Conservation (phyloP, 1,140 invertebrate genomes). For the Diorhabda carinulata region DNA sequence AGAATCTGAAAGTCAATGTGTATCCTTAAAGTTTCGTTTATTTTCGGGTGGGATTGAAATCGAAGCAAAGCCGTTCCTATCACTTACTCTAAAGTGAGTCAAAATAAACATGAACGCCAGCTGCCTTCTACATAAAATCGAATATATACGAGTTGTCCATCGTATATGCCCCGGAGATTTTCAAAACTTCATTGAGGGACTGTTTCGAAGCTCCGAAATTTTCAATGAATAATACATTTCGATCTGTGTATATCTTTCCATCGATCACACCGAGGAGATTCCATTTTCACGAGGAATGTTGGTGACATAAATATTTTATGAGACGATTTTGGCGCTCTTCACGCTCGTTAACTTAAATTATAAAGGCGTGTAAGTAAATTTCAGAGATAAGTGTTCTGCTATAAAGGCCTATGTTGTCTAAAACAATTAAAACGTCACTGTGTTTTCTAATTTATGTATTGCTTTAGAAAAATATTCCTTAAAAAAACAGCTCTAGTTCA, state of each 20-base stretch:
- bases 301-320: constrained; percentile 1
- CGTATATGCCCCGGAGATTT: neutral
- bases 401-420: neutral
- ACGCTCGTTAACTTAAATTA: constrained; percentile 2
- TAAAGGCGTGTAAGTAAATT: constrained; percentile 1
- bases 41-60: neutral
- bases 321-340: neutral
- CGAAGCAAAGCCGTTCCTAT: neutral
- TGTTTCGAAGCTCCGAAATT: neutral
- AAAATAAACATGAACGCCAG: neutral
- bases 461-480: neutral
- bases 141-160: neutral
- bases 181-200: neutral
- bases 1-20: too few species aligned
- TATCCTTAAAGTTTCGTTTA: neutral
- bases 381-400: neutral
- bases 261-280: neutral
- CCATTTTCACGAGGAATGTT: neutral
- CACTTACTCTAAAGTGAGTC: neutral
- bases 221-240: neutral
- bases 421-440: neutral
- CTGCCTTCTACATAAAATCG: neutral
- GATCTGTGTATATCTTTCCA: neutral
- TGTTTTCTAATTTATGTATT: neutral
- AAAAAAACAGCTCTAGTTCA: too few species aligned